A percentile compares a stretch with the other conserved stretches of the same genome.
phyloP scores from a whole-genome alignment of 1,140 invertebrate species.

The Callitettix versicolor region DNA sequence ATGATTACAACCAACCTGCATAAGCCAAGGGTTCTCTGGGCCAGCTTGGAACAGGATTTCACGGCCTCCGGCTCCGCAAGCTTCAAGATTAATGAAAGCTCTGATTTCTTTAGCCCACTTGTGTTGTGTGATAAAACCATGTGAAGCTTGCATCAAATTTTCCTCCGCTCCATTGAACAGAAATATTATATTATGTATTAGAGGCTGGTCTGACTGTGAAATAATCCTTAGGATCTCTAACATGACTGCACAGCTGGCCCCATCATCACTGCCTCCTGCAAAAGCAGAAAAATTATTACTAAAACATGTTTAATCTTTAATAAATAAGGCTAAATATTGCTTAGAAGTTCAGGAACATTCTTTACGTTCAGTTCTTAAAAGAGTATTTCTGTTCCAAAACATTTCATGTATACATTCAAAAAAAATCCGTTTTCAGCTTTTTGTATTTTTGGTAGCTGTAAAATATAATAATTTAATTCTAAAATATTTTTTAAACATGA shows the following conservation, averaged over 20 bases:
- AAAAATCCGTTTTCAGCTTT: too few relatives aligned
- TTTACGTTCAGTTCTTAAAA: too few relatives aligned
- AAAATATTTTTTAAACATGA: too few relatives aligned
- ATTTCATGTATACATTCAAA: too few relatives aligned
- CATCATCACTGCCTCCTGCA: conserved; percentile 84
- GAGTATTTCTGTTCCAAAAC: too few relatives aligned
- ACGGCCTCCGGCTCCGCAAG: conserved; percentile 84
- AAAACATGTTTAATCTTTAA: background rate
- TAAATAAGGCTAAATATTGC: background rate
- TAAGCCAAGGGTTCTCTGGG: conserved; percentile 81
- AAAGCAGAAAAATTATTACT: background rate
- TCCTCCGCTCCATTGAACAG: conserved; percentile 90
- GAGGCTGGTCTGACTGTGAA: conserved; percentile 35
- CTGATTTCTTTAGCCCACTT: conserved; percentile 68
- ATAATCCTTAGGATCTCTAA: conserved; percentile 76
- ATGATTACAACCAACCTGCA: conserved; percentile 51
- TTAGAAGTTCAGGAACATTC: too few relatives aligned
- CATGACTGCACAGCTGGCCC: conserved; percentile 85
- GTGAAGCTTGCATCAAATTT: conserved; percentile 53
- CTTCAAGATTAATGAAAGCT: conserved; percentile 89
- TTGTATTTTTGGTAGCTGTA: too few relatives aligned
- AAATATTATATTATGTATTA: conserved; percentile 64
- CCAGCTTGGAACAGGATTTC: conserved; percentile 93
- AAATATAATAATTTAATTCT: too few relatives aligned
- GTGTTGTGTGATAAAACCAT: conserved; percentile 91